phyloP scores from a whole-genome alignment of 2,797 vertebrate species.

The Megalops cyprinoides region DNA sequence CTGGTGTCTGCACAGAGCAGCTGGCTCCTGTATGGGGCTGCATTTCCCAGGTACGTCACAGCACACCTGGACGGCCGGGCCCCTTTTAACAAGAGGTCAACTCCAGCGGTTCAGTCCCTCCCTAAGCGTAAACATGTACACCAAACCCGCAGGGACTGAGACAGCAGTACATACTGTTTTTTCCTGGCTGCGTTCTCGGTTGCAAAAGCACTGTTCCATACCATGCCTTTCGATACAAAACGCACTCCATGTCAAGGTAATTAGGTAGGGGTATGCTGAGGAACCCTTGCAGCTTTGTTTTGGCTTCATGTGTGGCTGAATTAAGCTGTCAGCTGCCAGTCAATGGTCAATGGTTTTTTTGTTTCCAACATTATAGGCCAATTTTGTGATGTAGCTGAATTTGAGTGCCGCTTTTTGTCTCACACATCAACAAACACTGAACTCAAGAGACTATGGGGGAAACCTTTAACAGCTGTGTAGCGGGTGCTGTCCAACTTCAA shows the following conservation, averaged over 20 bases:
- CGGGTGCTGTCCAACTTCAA: too few species aligned
- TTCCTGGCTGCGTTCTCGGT: too few species aligned
- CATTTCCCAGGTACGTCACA: background rate
- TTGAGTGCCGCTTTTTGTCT: background rate
- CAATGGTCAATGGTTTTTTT: background rate
- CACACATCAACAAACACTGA: background rate
- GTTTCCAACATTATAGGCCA: background rate
- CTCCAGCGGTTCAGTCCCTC: background rate
- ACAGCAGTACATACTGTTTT: too few species aligned
- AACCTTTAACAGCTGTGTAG: too few species aligned
- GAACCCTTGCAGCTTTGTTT: too few species aligned
- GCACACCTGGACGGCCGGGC: background rate
- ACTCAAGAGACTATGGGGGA: background rate
- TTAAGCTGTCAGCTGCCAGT: too few species aligned
- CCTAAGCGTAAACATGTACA: background rate
- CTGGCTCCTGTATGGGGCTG: conserved; percentile 21
- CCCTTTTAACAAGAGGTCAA: background rate
- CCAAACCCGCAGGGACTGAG: too few species aligned
- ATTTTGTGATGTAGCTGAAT: background rate
- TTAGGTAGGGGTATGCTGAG: too few species aligned
- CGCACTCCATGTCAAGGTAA: too few species aligned
- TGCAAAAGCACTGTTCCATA: too few species aligned
- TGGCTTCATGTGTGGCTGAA: too few species aligned
- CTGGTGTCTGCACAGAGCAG: conserved; percentile 58
- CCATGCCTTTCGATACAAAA: too few species aligned